A percentile compares a stretch with the other conserved stretches of the same genome.
Conservation (phyloP, 23 tunicate genomes). For the Trididemnum miniatum region DNA sequence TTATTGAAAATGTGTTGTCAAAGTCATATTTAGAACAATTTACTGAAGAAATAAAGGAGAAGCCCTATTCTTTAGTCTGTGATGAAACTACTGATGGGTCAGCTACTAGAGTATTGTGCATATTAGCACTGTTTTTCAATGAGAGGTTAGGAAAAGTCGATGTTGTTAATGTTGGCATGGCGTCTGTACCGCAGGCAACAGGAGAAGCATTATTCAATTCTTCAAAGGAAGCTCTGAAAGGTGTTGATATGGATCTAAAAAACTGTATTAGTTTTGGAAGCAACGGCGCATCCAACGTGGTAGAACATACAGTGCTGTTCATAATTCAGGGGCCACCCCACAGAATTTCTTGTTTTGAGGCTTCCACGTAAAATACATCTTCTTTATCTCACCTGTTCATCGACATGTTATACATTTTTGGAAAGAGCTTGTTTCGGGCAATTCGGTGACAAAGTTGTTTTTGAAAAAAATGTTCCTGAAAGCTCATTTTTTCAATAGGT, state of each 20-base stretch:
- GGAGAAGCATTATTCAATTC: conserved; percentile 4
- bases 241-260: background rate
- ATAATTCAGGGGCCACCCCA: too few relatives aligned
- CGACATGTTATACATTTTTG: too few relatives aligned
- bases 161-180: background rate
- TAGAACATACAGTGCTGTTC: too few relatives aligned
- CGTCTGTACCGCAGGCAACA: background rate
- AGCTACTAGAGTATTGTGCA: background rate
- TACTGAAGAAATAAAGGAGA: background rate
- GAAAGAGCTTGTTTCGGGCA: too few relatives aligned
- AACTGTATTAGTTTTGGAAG: background rate
- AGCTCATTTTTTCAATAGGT: too few relatives aligned
- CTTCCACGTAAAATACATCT: too few relatives aligned
- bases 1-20: conserved; percentile 3
- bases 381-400: too few relatives aligned
- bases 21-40: background rate
- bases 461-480: too few relatives aligned
- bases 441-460: too few relatives aligned
- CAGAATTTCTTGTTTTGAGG: too few relatives aligned
- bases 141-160: conserved; percentile 6
- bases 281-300: conserved; percentile 5
- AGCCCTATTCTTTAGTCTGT: conserved; percentile 2
- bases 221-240: background rate
- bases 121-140: background rate
- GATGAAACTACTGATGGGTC: conserved; percentile 4